Conservation (phyloP, 2,113 vertebrate genomes). For the Cyanoliseus patagonus region DNA sequence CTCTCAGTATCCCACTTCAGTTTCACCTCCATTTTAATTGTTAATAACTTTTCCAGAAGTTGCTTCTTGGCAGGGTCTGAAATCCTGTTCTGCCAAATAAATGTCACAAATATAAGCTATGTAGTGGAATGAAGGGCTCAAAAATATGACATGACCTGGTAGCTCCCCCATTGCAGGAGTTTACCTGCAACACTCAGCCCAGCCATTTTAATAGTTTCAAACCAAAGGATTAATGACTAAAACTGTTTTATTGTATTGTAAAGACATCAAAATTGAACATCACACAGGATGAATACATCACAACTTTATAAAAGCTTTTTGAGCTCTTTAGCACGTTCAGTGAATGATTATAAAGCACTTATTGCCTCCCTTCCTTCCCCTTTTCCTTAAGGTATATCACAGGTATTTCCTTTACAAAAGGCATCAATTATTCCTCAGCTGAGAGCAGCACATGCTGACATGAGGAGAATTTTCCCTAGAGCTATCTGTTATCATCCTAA, state of each 20-base stretch:
- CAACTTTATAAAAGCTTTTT: conserved; percentile 63
- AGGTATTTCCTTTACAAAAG: conserved; percentile 70
- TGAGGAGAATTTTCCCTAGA: not conserved
- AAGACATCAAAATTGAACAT: conserved; percentile 7
- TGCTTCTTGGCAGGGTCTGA: not conserved
- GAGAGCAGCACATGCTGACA: conserved; percentile 14
- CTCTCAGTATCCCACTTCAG: not conserved
- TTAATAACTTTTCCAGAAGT: not conserved
- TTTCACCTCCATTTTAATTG: not conserved
- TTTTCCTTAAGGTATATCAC: not conserved
- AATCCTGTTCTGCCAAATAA: not conserved
- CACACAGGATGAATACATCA: conserved; percentile 51
- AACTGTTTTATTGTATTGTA: conserved; percentile 13
- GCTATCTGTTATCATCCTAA: not conserved
- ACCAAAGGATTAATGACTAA: not conserved
- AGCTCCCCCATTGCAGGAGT: not conserved
- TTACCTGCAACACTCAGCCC: not conserved
- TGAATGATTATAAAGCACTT: not conserved
- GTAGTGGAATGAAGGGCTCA: not conserved
- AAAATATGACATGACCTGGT: not conserved
- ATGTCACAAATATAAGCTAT: not conserved
- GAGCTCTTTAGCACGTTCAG: not conserved
- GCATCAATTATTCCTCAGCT: conserved; percentile 37
- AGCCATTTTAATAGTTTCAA: not conserved
- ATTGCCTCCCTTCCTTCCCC: not conserved